These are phyloP conservation scores for Drosophila lacicola DNA, from an alignment of 2,888 invertebrate genomes.

Conservation along the genomic window DNA sequence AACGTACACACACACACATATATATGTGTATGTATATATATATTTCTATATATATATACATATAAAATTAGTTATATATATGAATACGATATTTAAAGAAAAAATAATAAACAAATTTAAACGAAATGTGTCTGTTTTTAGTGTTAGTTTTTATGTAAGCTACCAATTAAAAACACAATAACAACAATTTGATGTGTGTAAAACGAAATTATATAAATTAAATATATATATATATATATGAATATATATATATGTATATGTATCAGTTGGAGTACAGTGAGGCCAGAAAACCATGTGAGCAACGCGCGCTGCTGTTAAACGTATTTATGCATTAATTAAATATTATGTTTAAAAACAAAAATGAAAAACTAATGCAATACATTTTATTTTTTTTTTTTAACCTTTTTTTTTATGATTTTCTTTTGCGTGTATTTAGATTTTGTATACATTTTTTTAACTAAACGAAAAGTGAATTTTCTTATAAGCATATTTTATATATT, in stretches of 20 bases:
- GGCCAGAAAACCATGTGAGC: conserved; percentile 39
- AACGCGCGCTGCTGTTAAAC: conserved; percentile 60
- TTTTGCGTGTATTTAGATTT: conserved; percentile 18
- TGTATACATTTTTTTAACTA: conserved; percentile 16
- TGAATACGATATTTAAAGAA: conserved; percentile 46
- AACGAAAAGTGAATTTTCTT: too few relatives aligned
- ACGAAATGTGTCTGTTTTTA: conserved; percentile 83
- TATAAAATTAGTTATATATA: conserved; percentile 22
- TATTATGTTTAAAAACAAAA: conserved; percentile 30
- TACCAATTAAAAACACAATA: conserved; percentile 48
- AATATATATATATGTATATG: conserved; percentile 12
- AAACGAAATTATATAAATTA: conserved; percentile 28
- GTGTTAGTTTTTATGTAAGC: conserved; percentile 79
- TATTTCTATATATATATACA: conserved; percentile 25
- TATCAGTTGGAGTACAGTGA: conserved; percentile 33
- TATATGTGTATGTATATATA: conserved; percentile 30
- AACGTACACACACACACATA: conserved; percentile 40
- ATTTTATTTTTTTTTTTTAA: conserved; percentile 15
- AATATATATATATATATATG: conserved; percentile 32
- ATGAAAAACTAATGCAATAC: conserved; percentile 17
- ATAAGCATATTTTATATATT: not conserved
- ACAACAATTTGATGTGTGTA: conserved; percentile 54
- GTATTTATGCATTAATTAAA: conserved; percentile 44
- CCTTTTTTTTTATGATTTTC: conserved; percentile 16
- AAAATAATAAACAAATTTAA: conserved; percentile 58